These are phyloP conservation scores for Pterostichus madidus DNA, from an alignment of 2,888 invertebrate species.

Conservation along the genomic window DNA sequence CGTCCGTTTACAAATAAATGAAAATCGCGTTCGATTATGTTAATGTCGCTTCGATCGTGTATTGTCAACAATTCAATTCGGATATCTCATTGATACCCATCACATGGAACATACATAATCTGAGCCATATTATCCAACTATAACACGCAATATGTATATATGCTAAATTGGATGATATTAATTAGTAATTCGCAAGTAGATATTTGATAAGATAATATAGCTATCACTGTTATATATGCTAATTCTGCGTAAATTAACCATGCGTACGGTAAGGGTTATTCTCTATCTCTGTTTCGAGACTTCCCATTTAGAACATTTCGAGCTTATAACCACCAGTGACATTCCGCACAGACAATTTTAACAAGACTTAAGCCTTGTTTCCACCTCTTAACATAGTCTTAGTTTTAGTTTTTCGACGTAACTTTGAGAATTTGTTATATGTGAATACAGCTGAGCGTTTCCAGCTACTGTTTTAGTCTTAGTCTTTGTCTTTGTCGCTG, in stretches of 20 bases:
- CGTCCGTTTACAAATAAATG: slow-evolving; percentile 57
- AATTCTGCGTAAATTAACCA: slow-evolving; percentile 57
- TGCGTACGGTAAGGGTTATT: slow-evolving; percentile 41
- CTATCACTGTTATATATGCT: slow-evolving; percentile 64
- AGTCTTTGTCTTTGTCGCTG: too few species aligned
- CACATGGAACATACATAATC: slow-evolving; percentile 61
- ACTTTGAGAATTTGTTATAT: too few species aligned
- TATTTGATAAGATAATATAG: slow-evolving; percentile 66
- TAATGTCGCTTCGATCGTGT: slow-evolving; percentile 55
- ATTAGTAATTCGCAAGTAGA: slow-evolving; percentile 67
- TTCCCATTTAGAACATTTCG: neutral
- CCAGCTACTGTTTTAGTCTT: too few species aligned
- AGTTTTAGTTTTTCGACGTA: too few species aligned
- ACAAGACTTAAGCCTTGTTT: too few species aligned
- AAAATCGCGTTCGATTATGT: slow-evolving; percentile 60
- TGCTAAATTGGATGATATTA: slow-evolving; percentile 67
- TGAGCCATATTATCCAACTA: slow-evolving; percentile 61
- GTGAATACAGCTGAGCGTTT: too few species aligned
- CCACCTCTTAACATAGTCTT: too few species aligned
- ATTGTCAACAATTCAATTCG: slow-evolving; percentile 61
- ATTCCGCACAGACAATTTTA: too few species aligned
- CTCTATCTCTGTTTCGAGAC: slow-evolving; percentile 16
- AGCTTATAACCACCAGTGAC: neutral
- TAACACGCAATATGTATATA: slow-evolving; percentile 65
- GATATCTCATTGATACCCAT: slow-evolving; percentile 52